Evolutionary conservation across 1,140 invertebrate genomes (phyloP), one percentile per base, ranked within the genome.

Genomic region (Halictus rubicundus): DNA sequence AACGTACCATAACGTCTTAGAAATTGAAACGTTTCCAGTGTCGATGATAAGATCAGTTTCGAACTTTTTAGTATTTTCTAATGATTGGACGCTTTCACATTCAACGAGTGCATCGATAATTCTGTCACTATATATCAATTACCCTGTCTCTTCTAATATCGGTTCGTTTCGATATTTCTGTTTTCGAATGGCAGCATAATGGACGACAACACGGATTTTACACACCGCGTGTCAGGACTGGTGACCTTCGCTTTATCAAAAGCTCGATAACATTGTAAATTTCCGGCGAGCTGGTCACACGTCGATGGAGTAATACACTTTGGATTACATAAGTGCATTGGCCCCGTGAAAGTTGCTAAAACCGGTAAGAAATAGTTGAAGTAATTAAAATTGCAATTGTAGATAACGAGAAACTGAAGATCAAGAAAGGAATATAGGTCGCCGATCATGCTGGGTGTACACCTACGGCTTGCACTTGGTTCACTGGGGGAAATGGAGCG

Each of bases 161-260:
- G 21, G 7, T n/a, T 7, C 21, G 42, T 2, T 12, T 46, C 42
- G 42, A 46, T n/a, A 9, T 9, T 42, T 42, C 9, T 64, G 21
- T 42, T 1, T 21, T 19, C 8, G 8, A 42, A 64, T 21, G 37
- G n/a, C 8, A 37, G 21, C 60, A 5, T 6, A 14, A 37, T n/a
- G 8, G 8, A 57, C 8, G 54, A 9, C 1, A 14, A 3, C 2
- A 19, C 3, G 0, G 7, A 39, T 19, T 14, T 19, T 10, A 59
- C 70, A 60, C 21, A 23, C 27, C 1, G 49, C 64, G 25, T 57
- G 16, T 52, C 3, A 37, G 25, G 21, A n/a, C 52, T 7, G 37
- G 27, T 60, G 81, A 72, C 82, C 82, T 83, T 83, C 82, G 68
- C 61, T 39, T 52, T 39, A 60, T 61, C 52, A 27, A 32, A 61